Conservation (phyloP, 2,888 invertebrate species). For the Hypsopygia costalis region DNA sequence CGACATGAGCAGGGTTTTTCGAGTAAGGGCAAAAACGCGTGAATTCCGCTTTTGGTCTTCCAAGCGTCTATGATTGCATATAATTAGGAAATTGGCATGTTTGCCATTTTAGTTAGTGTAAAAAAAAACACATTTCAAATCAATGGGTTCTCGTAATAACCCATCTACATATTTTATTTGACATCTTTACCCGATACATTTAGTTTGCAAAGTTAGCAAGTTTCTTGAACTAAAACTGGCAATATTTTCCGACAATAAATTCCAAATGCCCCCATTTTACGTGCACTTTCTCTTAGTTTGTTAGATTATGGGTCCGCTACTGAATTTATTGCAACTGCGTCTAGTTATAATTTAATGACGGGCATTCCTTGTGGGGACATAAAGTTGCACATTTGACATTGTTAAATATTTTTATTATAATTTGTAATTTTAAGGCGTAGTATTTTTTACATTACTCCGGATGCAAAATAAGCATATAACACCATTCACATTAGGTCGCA, state of each 20-base stretch:
- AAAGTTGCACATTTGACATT: conserved; percentile 14
- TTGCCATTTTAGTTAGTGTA: no score
- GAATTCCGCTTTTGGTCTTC: no score
- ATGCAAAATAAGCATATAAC: no score
- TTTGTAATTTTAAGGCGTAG: not conserved
- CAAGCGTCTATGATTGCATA: no score
- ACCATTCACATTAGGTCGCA: no score
- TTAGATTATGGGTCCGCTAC: conserved; percentile 49
- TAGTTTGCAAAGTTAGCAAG: conserved; percentile 56
- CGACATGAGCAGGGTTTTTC: no score
- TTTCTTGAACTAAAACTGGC: conserved; percentile 50
- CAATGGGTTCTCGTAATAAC: no score
- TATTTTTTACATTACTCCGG: no score
- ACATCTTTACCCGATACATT: conserved; percentile 12
- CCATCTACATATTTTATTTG: no score
- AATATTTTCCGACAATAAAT: conserved; percentile 71
- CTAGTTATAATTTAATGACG: conserved; percentile 42
- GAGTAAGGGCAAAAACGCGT: no score
- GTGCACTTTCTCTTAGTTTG: conserved; percentile 63
- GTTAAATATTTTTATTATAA: not conserved
- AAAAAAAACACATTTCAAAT: no score
- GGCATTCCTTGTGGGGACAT: conserved; percentile 25
- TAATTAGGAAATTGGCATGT: no score
- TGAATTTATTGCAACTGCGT: conserved; percentile 52
- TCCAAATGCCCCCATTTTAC: conserved; percentile 62